A percentile compares a stretch with the other conserved stretches of the same genome.
Evolutionary conservation across 2,888 invertebrate species (phyloP).

Genomic region (Leptinotarsa peninsularis): DNA sequence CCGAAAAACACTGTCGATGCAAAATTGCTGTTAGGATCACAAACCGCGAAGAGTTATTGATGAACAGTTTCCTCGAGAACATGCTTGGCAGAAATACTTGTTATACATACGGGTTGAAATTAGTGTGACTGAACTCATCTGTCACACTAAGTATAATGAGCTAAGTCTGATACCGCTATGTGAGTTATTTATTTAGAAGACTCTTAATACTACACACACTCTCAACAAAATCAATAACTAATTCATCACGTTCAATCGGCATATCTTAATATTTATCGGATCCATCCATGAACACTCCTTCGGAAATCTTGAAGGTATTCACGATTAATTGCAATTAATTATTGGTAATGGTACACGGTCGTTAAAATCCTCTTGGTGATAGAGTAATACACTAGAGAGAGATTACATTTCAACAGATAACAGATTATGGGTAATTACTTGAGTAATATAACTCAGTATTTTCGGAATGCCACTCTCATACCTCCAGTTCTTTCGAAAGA

Average conservation of each 20-base stretch:
- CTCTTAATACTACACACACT: constrained; percentile 15
- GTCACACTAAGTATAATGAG: too few relatives aligned
- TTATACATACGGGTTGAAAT: too few relatives aligned
- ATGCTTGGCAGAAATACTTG: too few relatives aligned
- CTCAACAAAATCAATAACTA: constrained; percentile 17
- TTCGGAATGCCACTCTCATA: constrained; percentile 7
- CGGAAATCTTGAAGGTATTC: constrained; percentile 27
- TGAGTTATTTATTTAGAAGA: neutral
- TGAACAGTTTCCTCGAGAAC: too few relatives aligned
- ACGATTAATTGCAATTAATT: constrained; percentile 37
- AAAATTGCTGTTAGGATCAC: too few relatives aligned
- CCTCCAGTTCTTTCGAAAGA: neutral
- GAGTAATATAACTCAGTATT: constrained; percentile 4
- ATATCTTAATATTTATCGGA: constrained; percentile 25
- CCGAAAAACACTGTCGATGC: too few relatives aligned
- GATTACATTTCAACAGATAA: constrained; percentile 29
- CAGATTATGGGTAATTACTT: constrained; percentile 20
- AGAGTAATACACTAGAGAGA: constrained; percentile 34
- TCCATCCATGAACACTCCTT: constrained; percentile 24
- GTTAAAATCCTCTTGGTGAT: constrained; percentile 23
- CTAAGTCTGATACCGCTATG: neutral
- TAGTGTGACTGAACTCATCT: too few relatives aligned
- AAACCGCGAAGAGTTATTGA: too few relatives aligned
- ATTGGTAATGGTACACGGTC: constrained; percentile 31
- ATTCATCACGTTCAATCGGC: constrained; percentile 22